Percentiles rank a stretch among this genome's conserved stretches.
These are phyloP conservation scores for Mallateleia sp. DNA, from an alignment of 2,888 invertebrate genomes.

Conservation along the genomic window DNA sequence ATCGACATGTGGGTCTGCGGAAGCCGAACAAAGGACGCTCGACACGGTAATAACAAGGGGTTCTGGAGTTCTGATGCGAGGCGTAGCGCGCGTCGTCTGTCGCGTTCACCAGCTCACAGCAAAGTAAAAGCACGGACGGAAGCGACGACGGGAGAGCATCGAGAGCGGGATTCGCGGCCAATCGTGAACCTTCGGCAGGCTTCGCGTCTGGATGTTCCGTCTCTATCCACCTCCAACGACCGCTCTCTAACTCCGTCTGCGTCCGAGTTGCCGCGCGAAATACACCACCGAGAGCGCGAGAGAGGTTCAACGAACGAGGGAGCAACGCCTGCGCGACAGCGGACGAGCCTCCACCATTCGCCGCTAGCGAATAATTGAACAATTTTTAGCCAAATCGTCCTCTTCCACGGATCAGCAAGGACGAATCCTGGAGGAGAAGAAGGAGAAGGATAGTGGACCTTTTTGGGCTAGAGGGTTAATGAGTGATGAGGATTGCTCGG, in stretches of 20 bases:
- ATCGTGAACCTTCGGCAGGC: conserved; percentile 72
- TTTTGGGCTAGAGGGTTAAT: neutral
- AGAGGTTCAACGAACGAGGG: conserved; percentile 89
- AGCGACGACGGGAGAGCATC: conserved; percentile 48
- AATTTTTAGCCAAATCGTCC: conserved; percentile 63
- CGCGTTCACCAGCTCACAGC: conserved; percentile 88
- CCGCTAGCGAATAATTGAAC: conserved; percentile 67
- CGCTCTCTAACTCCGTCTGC: conserved; percentile 63
- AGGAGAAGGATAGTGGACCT: neutral
- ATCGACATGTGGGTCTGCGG: conserved; percentile 2
- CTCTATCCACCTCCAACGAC: conserved; percentile 42
- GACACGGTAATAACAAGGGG: neutral
- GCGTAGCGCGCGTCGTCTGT: conserved; percentile 77
- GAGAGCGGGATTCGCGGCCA: conserved; percentile 39
- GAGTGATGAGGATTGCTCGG: neutral
- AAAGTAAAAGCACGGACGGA: conserved; percentile 83
- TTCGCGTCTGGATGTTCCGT: conserved; percentile 61
- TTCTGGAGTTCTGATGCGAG: neutral
- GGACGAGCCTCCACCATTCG: conserved; percentile 80
- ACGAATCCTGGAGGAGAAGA: conserved; percentile 45
- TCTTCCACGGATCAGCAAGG: conserved; percentile 78
- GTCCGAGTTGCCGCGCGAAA: conserved; percentile 78
- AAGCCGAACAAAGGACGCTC: neutral
- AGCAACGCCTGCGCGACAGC: conserved; percentile 86
- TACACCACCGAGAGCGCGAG: conserved; percentile 65